Evolutionary conservation across 1,140 invertebrate species (phyloP).

Genomic region (Dreissena rostriformis): DNA sequence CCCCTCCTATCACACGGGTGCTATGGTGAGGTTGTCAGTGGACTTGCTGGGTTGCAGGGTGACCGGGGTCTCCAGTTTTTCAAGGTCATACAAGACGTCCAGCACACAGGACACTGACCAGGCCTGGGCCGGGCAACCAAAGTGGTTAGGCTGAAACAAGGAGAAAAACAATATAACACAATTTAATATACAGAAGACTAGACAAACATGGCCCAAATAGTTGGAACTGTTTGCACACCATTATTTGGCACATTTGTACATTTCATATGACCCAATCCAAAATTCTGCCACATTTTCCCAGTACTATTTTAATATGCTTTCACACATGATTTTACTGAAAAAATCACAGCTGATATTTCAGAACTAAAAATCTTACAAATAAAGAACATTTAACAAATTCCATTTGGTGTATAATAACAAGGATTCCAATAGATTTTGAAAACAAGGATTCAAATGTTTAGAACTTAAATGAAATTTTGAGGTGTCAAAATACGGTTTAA

Average conservation of each 20-base stretch:
- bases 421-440: too few species aligned
- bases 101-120: conserved; percentile 95
- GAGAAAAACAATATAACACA: neutral
- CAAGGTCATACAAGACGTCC: conserved; percentile 84
- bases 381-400: neutral
- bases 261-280: too few species aligned
- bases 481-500: too few species aligned
- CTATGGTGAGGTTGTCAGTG: conserved; percentile 38
- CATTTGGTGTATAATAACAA: too few species aligned
- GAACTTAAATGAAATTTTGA: too few species aligned
- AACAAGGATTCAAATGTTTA: too few species aligned
- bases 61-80: conserved; percentile 56
- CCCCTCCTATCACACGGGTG: conserved; percentile 24
- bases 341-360: too few species aligned
- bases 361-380: too few species aligned
- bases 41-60: conserved; percentile 40
- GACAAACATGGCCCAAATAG: neutral
- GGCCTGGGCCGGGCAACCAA: conserved; percentile 93
- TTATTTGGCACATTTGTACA: too few species aligned
- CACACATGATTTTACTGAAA: too few species aligned
- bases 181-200: neutral
- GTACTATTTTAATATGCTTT: neutral
- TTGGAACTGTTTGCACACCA: neutral
- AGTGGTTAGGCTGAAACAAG: conserved; percentile 38
- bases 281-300: too few species aligned